A percentile compares a stretch with the other conserved stretches of the same genome.
Conservation (phyloP, 2,888 invertebrate genomes). For the Linyphia triangularis region DNA sequence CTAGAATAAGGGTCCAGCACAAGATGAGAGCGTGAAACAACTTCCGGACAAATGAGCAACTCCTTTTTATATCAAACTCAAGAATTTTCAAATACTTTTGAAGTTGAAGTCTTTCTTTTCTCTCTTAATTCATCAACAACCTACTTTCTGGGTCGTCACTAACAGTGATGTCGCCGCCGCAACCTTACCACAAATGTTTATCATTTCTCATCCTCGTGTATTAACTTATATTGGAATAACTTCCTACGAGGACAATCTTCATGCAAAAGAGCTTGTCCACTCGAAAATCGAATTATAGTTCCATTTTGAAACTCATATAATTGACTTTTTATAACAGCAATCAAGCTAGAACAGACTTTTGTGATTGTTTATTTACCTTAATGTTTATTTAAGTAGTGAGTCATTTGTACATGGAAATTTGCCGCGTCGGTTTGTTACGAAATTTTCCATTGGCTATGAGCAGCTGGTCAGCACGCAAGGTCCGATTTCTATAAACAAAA, state of each 20-base stretch:
- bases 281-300: too few relatives aligned
- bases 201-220: not conserved
- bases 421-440: too few relatives aligned
- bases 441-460: too few relatives aligned
- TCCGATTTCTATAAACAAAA: too few relatives aligned
- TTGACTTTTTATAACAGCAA: too few relatives aligned
- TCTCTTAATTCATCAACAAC: not conserved
- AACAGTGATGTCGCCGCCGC: constrained; percentile 5
- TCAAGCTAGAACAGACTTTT: too few relatives aligned
- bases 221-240: not conserved
- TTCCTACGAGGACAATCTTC: not conserved
- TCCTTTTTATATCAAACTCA: constrained; percentile 34
- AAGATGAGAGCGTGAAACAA: not conserved
- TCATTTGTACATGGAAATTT: too few relatives aligned
- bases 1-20: not conserved
- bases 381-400: too few relatives aligned
- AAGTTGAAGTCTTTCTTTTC: not conserved
- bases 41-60: constrained; percentile 8
- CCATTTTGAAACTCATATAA: too few relatives aligned
- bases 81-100: constrained; percentile 19
- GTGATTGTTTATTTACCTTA: too few relatives aligned
- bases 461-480: too few relatives aligned
- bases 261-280: too few relatives aligned
- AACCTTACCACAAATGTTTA: not conserved
- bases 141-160: not conserved